A percentile compares a stretch with the other conserved stretches of the same genome.
phyloP scores from a whole-genome alignment of 2,797 vertebrate species.

The Argya squamiceps region DNA sequence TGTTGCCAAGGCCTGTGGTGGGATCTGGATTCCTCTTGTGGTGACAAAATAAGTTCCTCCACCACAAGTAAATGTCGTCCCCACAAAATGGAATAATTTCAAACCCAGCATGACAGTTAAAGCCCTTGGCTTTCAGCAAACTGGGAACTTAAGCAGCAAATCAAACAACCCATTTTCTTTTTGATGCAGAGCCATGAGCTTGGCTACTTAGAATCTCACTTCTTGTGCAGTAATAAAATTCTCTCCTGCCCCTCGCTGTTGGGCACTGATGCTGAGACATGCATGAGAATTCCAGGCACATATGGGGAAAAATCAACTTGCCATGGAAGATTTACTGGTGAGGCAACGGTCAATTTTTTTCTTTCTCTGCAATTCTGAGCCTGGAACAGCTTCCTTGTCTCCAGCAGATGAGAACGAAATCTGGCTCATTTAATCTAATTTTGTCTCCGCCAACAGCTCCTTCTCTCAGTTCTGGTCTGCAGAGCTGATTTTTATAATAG shows the following conservation, averaged over 20 bases:
- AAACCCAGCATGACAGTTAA: constrained; percentile 9
- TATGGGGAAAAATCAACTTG: neutral
- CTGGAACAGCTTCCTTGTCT: constrained; percentile 42
- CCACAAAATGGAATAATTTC: constrained; percentile 17
- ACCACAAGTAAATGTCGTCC: neutral
- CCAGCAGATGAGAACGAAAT: constrained; percentile 52
- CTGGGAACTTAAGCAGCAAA: constrained; percentile 1
- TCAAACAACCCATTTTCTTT: constrained; percentile 21
- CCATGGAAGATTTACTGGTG: neutral
- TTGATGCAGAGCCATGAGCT: neutral
- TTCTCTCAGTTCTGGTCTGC: constrained; percentile 53
- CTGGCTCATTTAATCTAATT: constrained; percentile 63
- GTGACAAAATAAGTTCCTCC: neutral
- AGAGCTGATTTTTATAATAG: constrained; percentile 44
- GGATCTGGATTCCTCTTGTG: neutral
- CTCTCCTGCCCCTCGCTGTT: neutral
- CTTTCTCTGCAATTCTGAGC: neutral
- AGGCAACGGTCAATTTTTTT: neutral
- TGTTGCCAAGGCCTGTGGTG: neutral
- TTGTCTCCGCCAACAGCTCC: constrained; percentile 54
- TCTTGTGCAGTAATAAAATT: neutral
- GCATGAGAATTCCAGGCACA: neutral
- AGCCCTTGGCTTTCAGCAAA: constrained; percentile 6
- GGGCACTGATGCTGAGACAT: neutral
- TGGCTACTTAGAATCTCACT: neutral